phyloP scores from a whole-genome alignment of 2,113 vertebrate genomes.

The Pelvicachromis taeniatus region DNA sequence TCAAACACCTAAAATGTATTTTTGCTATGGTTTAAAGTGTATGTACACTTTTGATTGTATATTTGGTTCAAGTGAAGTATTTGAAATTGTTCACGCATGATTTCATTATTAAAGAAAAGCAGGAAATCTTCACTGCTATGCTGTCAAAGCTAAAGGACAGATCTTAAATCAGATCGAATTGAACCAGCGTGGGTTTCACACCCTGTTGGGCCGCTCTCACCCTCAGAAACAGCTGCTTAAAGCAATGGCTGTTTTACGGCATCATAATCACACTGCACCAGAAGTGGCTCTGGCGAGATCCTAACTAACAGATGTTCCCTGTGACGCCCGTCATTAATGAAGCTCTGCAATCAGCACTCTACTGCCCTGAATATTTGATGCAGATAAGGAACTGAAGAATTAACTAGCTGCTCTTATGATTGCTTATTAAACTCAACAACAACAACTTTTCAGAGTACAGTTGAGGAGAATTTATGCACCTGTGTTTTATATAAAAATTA shows the following conservation, averaged over 20 bases:
- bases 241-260: slow-evolving; percentile 54
- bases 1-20: too few relatives aligned
- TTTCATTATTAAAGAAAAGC: not conserved
- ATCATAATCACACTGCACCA: slow-evolving; percentile 60
- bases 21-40: not conserved
- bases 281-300: slow-evolving; percentile 57
- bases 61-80: not conserved
- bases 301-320: slow-evolving; percentile 68
- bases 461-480: not conserved
- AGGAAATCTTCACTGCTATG: not conserved
- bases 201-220: not conserved
- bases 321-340: slow-evolving; percentile 63
- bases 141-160: not conserved
- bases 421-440: not conserved
- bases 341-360: slow-evolving; percentile 51
- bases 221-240: slow-evolving; percentile 39
- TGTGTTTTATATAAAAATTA: not conserved
- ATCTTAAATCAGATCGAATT: not conserved
- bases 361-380: slow-evolving; percentile 50
- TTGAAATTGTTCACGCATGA: not conserved
- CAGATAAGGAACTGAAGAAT: slow-evolving; percentile 47
- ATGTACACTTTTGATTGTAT: not conserved
- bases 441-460: not conserved
- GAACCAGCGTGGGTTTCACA: not conserved
- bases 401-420: slow-evolving; percentile 45